Percentiles rank a stretch among this genome's conserved stretches.
These are phyloP conservation scores for Trogon melanurus DNA, from an alignment of 2,113 vertebrate genomes.

Conservation along the genomic window DNA sequence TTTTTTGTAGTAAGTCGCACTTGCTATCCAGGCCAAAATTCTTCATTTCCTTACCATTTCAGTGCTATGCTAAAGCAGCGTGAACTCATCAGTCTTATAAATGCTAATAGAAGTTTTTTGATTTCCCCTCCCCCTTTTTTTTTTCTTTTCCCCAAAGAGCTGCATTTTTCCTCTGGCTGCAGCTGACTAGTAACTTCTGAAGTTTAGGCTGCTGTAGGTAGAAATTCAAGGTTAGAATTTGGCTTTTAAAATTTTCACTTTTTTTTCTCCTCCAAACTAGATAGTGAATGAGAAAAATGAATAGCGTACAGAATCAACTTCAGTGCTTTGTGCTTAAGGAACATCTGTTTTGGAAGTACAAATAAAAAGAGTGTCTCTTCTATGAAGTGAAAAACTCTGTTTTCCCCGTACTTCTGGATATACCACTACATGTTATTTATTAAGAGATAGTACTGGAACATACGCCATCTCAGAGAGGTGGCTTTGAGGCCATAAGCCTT, in stretches of 20 bases:
- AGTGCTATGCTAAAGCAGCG: neutral
- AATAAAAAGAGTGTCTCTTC: neutral
- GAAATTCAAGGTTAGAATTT: neutral
- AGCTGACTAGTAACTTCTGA: neutral
- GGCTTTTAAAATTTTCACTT: neutral
- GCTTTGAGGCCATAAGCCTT: neutral
- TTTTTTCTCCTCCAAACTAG: neutral
- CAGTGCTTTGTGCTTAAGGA: neutral
- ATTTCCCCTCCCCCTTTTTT: neutral
- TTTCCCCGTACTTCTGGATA: neutral
- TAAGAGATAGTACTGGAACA: neutral
- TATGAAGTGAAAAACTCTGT: neutral
- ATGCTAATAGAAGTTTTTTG: neutral
- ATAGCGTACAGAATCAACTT: neutral
- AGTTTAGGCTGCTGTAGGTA: neutral
- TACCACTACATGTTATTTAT: neutral
- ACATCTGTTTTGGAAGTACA: neutral
- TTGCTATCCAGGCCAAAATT: neutral
- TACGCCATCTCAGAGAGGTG: neutral
- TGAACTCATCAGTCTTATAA: neutral
- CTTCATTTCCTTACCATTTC: neutral
- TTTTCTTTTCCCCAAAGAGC: neutral
- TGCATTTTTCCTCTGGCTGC: neutral
- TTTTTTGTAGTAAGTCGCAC: neutral
- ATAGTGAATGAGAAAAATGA: neutral